Evolutionary conservation across 2,888 invertebrate species (phyloP), one percentile per base, ranked within the genome.

Genomic region (Mimumesa dahlbomi): DNA sequence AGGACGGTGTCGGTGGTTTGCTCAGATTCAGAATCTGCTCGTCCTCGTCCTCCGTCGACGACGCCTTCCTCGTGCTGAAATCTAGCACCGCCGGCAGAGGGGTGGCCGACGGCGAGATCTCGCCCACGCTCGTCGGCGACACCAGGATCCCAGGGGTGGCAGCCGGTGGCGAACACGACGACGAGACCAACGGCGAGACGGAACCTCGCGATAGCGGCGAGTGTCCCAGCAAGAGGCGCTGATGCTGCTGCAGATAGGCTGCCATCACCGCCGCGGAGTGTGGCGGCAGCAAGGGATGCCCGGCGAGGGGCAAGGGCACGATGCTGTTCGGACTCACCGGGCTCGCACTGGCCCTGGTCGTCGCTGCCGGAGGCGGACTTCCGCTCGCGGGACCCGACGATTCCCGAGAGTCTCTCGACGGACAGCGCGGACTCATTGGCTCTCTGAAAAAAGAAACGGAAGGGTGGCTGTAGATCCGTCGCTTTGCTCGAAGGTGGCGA

Each of bases 261-360:
- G 95, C 95, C 91, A 95, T 95, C 61, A 89, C 87, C 1, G 95
- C 95, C 1, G 95, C 95, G 2, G 95, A 94, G 88, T 95, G 95
- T 25, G 95, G 94, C 16, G 95, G 95, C 81, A 95, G 88, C 16
- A 94, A 91, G 11, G 93, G 92, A 21, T 93, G 93, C 14, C 92
- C 91, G 7, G 93, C 92, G 21, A 93, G 93, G 36, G 94, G 94
- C 81, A 95, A 90, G 1, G 94, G 86, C 38, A 93, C 91, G 66
- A 95, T 91, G 34, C 93, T 94, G 43, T 93, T 92, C 75, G 95
- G 92, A 88, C 94, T 94, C 19, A 93, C 89, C 58, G 90, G 90
- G 67, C 90, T 89, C 77, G 91, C 76, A 91, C 92, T 84, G 91
- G 91, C 86, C 90, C 91, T 85, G 29, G 90, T 87, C 36, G 91